Base-by-base conservation (phyloP, 2,888 invertebrate genomes). In the Epistrophella euchroma region DNA sequence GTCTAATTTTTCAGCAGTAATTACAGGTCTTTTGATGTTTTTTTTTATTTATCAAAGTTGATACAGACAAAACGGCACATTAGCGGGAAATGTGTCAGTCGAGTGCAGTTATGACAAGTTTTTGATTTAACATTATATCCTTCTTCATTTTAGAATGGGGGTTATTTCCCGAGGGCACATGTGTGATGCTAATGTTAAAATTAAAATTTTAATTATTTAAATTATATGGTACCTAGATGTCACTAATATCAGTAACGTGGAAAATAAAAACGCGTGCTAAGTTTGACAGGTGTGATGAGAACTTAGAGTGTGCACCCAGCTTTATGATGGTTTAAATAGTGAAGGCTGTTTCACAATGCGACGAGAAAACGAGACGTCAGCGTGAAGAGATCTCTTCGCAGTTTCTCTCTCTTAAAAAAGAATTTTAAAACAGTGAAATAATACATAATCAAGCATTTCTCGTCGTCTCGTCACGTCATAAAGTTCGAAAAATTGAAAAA, bases 1-100 rank as follows among this genome's bases (percentile, higher is more conserved):
- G 88, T 88, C 88, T 88, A 88, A 88, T 88, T 88, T 86, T 81
- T 88, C 6, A 71, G 72, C 77, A 78, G 62, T 88, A 88, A 88
- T 88, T 86, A 86, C 78, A 85, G 77, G 88, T 75, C 75, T 80
- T 72, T 78, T 25, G 52, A 10, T 47, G 43, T 52, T 28, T 64
- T 71, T 45, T 47, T 56, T 4, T 11, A 25, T 22, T 60, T 2
- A 22, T 19, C 4, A 60, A 58, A 66, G 50, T 72, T 72, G 81
- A 73, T 77, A 73, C 73, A 74, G 50, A 28, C 55, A 71, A 64
- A 40, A 71, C 17, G 19, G 15, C 22, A 17, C n/a, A n/a, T 50
- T 56, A 19, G 35, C 28, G 50, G 80, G 47, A 7, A 55, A 47
- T 73, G 35, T 73, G 60, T 32, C 56, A 77, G 43, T 52, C 52